Percentiles rank a stretch among this genome's conserved stretches.
Evolutionary conservation across 2,888 invertebrate genomes (phyloP).

Genomic region (Aleiodes testaceus): DNA sequence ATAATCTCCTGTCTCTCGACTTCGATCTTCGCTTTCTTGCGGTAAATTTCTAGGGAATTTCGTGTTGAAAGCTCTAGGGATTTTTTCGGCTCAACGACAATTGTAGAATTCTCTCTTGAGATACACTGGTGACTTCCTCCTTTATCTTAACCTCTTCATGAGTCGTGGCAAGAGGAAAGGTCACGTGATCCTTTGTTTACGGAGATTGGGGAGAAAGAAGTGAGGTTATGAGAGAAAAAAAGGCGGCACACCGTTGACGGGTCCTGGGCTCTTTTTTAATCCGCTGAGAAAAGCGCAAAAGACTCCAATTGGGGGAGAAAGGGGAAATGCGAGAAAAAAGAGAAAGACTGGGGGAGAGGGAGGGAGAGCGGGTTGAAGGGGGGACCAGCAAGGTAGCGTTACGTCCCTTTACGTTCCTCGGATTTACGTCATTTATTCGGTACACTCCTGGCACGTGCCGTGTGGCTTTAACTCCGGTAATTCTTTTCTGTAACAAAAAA

Average conservation of each 20-base stretch:
- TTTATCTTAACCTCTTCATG: background rate
- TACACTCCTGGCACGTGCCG: constrained; percentile 66
- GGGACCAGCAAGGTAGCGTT: constrained; percentile 68
- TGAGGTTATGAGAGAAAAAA: constrained; percentile 42
- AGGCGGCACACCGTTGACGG: constrained; percentile 38
- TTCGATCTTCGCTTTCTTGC: no score
- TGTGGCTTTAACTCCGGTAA: constrained; percentile 58
- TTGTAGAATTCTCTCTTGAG: no score
- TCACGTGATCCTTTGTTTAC: background rate
- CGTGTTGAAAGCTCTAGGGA: no score
- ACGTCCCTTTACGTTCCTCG: constrained; percentile 70
- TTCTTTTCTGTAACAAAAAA: constrained; percentile 69
- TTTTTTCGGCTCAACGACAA: no score
- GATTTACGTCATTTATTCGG: constrained; percentile 72
- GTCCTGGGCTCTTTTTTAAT: constrained; percentile 17
- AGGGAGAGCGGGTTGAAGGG: constrained; percentile 51
- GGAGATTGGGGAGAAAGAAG: constrained; percentile 36
- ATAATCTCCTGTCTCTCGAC: no score
- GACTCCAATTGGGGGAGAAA: constrained; percentile 31
- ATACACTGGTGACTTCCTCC: no score
- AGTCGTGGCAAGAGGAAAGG: constrained; percentile 24
- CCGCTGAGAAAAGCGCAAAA: constrained; percentile 6
- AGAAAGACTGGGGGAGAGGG: constrained; percentile 43
- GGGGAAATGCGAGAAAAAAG: constrained; percentile 37
- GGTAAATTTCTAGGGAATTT: no score